Percentiles rank a stretch among this genome's conserved stretches.
phyloP scores from a whole-genome alignment of 2,888 invertebrate genomes.

The Falcaria lacertinaria region DNA sequence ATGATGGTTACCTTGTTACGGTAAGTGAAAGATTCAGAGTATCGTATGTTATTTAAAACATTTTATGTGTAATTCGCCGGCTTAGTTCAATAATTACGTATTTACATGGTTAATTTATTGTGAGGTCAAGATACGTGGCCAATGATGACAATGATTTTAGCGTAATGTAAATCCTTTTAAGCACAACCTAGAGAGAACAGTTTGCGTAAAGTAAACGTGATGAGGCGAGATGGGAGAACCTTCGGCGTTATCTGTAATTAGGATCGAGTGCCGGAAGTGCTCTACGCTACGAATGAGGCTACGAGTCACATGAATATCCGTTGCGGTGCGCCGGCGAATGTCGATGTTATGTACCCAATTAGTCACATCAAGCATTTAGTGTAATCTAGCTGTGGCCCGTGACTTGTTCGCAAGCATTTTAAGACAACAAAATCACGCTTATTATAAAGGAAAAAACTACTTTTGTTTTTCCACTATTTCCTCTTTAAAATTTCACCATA shows the following conservation, averaged over 20 bases:
- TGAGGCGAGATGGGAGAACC: slow-evolving; percentile 41
- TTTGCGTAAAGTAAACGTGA: slow-evolving; percentile 46
- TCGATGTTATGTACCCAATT: neutral
- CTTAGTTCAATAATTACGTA: too few relatives aligned
- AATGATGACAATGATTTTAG: neutral
- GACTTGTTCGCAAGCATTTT: too few relatives aligned
- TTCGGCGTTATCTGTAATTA: slow-evolving; percentile 69
- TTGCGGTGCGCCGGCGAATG: slow-evolving; percentile 11
- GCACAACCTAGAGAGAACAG: neutral
- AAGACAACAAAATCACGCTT: too few relatives aligned
- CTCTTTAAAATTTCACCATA: too few relatives aligned
- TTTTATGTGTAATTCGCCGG: too few relatives aligned
- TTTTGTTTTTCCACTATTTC: too few relatives aligned
- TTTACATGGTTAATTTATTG: too few relatives aligned
- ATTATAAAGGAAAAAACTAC: too few relatives aligned
- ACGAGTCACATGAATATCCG: slow-evolving; percentile 44
- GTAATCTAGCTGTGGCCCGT: neutral
- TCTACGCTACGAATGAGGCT: slow-evolving; percentile 12
- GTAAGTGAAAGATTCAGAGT: too few relatives aligned
- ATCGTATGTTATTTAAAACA: too few relatives aligned
- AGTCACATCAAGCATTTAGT: neutral
- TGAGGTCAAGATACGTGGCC: neutral
- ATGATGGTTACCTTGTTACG: too few relatives aligned
- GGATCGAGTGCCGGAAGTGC: slow-evolving; percentile 60
- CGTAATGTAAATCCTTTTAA: neutral